Evolutionary conservation across 2,888 invertebrate species (phyloP).

Genomic region (Cantharis nigra): DNA sequence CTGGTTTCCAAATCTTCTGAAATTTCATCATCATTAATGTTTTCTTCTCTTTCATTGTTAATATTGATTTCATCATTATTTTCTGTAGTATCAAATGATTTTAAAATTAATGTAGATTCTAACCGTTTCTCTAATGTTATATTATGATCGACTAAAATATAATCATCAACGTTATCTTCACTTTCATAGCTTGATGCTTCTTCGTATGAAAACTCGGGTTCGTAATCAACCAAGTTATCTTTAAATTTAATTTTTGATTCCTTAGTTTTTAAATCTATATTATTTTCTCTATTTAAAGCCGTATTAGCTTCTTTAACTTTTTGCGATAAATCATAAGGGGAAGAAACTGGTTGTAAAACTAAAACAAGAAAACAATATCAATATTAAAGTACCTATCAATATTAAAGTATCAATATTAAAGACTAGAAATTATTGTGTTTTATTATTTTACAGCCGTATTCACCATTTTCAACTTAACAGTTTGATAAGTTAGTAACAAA

Average conservation of each 20-base stretch:
- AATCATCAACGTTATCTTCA: constrained; percentile 43
- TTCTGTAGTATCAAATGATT: constrained; percentile 36
- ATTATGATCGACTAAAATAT: constrained; percentile 24
- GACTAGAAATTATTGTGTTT: too few relatives aligned
- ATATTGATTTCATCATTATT: neutral
- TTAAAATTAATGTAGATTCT: constrained; percentile 16
- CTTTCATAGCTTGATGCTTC: constrained; percentile 54
- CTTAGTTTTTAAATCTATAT: constrained; percentile 33
- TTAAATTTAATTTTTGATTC: constrained; percentile 57
- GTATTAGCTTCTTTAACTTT: constrained; percentile 61
- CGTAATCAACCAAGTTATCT: constrained; percentile 58
- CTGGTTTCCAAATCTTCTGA: constrained; percentile 18
- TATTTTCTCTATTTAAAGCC: constrained; percentile 53
- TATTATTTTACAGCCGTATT: too few relatives aligned
- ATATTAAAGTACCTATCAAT: neutral
- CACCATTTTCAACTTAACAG: too few relatives aligned
- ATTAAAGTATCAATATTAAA: neutral
- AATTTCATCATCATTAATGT: constrained; percentile 27
- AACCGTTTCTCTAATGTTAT: constrained; percentile 8
- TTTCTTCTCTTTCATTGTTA: constrained; percentile 41
- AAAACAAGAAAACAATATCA: constrained; percentile 24
- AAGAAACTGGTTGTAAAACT: constrained; percentile 58
- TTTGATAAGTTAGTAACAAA: too few relatives aligned
- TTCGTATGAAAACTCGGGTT: constrained; percentile 55
- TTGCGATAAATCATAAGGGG: constrained; percentile 61